Base-by-base conservation (phyloP, 2,888 invertebrate species). In the Glyphotaelius pellucidus region DNA sequence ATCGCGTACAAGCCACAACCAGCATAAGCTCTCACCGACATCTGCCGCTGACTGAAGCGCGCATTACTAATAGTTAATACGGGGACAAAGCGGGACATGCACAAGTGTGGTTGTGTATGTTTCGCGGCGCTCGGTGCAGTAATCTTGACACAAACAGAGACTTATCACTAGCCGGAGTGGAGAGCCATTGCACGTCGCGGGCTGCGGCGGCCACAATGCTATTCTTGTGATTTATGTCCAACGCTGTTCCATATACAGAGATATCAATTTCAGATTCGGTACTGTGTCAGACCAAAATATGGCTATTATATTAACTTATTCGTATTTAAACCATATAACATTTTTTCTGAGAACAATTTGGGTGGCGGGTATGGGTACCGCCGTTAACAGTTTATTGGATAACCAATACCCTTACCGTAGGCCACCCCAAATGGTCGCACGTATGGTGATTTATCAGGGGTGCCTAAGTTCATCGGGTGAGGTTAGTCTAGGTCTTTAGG, bases 131-230 rank as follows among this genome's bases (percentile, higher is more conserved):
- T 32, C 83, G 35, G 25, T 11, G 83, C 35, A 35, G 25, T 25
- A 83, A 31, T 35, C 83, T 67, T 83, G 83, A 83, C 83, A 83
- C 83, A 83, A 83, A 83, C 83, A 83, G 83, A 35, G 83, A 83
- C 83, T 81, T 83, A 83, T 83, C 83, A 32, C 83, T 19, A 15
- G 83, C 35, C 14, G 83, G 67, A 67, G 67, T 38, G 15, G 83
- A 83, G 83, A 35, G 83, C 83, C 35, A 83, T 83, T 35, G 83
- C 83, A 67, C 35, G 83, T 32, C 31, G 83, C 83, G 32, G 31
- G 35, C 32, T 25, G 83, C 83, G 7, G 83, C 83, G 35, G 35
- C 19, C 35, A 19, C 25, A 35, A 32, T 35, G 83, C 35, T 35
- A 83, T 83, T 83, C 83, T 32, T 32, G 35, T 83, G 83, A 83